Base-by-base conservation (phyloP, 2,113 vertebrate species). In the Silurus meridionalis region DNA sequence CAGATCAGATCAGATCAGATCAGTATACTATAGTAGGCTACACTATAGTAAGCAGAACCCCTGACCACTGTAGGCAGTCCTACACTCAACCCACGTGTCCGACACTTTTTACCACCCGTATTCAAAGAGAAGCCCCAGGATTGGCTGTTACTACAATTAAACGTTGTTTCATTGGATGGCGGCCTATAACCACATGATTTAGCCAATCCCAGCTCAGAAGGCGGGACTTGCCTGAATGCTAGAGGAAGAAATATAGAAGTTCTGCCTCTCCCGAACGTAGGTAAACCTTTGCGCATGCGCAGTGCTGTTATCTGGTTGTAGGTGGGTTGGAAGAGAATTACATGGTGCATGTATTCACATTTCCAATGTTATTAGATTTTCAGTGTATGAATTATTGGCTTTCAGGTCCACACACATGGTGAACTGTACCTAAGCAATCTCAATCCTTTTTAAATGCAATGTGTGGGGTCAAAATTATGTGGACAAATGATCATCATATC, bases 71-170 rank as follows among this genome's bases (percentile, higher is more conserved):
- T 28, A 11, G 9, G 28, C 2, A 46, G 58, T 3, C 37, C 78
- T 48, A 23, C 5, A 21, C 78, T 61, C 58, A 80, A 80, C 78
- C 28, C 78, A 80, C 78, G 78, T 80, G 78, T 23, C 78, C 0
- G 17, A 61, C 0, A 23, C 28, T 23, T 80, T 69, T 48, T 46
- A 46, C 57, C 57, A 61, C 78, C 78, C 28, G 57, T 80, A 80
- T 80, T 80, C 57, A 0, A 61, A 80, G 17, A 61, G 4, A 37
- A 17, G 8, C 13, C 2, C 17, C 46, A 9, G 8, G 58, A 61
- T 61, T 60, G 57, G 78, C 57, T 80, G 28, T 61, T 48, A 61
- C 8, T 11, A 6, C 21, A 17, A 9, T 11, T 8, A 21, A 14
- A 2, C 28, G 0, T 7, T 61, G 28, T 11, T 37, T 2, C 21